These are phyloP conservation scores for Motacilla alba DNA, from an alignment of 2,113 vertebrate species.

Conservation along the genomic window DNA sequence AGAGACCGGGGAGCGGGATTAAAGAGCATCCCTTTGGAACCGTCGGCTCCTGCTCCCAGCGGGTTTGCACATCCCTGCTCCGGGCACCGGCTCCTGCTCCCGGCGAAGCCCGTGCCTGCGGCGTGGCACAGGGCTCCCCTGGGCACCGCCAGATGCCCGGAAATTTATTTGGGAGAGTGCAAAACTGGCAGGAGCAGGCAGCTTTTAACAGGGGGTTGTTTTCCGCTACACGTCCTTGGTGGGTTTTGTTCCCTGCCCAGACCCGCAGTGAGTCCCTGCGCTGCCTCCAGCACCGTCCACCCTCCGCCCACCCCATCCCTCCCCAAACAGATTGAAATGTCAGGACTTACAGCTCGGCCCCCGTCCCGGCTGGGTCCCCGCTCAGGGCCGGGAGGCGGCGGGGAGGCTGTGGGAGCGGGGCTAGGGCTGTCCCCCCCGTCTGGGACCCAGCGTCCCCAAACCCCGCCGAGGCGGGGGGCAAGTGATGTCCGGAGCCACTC, in stretches of 20 bases:
- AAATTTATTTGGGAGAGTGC: neutral
- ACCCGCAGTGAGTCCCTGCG: neutral
- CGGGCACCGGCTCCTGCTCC: neutral
- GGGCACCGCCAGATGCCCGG: neutral
- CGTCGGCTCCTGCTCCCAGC: accelerated
- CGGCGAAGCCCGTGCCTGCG: accelerated
- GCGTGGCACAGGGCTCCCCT: accelerated
- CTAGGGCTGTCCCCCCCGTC: accelerated
- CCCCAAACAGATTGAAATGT: neutral
- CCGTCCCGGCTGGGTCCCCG: neutral
- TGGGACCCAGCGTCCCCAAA: neutral
- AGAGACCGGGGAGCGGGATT: neutral
- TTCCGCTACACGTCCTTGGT: neutral
- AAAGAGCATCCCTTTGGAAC: neutral
- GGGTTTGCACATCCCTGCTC: neutral
- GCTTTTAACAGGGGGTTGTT: neutral
- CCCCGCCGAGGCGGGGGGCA: neutral
- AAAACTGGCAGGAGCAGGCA: neutral
- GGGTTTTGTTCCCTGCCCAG: neutral
- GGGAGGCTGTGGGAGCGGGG: neutral
- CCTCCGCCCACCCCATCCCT: neutral
- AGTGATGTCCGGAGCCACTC: neutral
- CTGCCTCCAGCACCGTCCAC: neutral
- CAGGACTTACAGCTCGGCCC: slow-evolving; percentile 43
- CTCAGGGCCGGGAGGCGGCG: neutral